Base-by-base conservation (phyloP, 2,797 vertebrate species). In the Pygocentrus nattereri region DNA sequence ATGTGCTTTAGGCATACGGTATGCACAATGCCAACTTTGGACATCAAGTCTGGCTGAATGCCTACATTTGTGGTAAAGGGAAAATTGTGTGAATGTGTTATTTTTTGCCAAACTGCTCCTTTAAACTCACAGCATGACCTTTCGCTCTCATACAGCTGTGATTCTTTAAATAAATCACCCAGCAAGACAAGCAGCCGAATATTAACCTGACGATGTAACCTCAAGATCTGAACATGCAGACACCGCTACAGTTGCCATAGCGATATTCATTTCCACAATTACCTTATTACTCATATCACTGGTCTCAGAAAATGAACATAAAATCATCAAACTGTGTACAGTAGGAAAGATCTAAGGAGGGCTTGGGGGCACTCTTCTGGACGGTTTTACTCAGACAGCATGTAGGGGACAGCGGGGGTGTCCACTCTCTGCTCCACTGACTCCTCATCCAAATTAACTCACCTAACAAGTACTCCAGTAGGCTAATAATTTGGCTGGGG, bases 391-490 rank as follows among this genome's bases (percentile, higher is more conserved):
- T 49, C n/a, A 3, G 75, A 34, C 12, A 2, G 25, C 16, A 30
- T 49, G 68, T 3, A 47, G 68, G 15, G 68, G 68, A 50, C 41
- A 27, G 41, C 10, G 44, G 71, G 52, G 50, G 27, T 4, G 27
- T 58, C 50, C 6, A 82, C 5, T 90, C 90, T 93, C 78, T 90
- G 92, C 92, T 92, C 89, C 88, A 91, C 61, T 89, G 92, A 91
- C 88, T 93, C 77, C 74, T 83, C 79, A 59, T 74, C 67, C 89
- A 93, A 94, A 94, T 94, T 89, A 95, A 93, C 87, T 90, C 85
- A 90, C 85, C 90, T 92, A 92, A 91, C 92, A 91, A 92, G 86
- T 88, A 82, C 84, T 78, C 5, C 84, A 58, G 78, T 85, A 73
- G 84, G 90, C 87, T 93, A 93, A 92, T 93, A 88, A 92, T 92